Percentiles rank a stretch among this genome's conserved stretches.
Conservation (phyloP, 2,888 invertebrate genomes). For the Drosophila robusta region DNA sequence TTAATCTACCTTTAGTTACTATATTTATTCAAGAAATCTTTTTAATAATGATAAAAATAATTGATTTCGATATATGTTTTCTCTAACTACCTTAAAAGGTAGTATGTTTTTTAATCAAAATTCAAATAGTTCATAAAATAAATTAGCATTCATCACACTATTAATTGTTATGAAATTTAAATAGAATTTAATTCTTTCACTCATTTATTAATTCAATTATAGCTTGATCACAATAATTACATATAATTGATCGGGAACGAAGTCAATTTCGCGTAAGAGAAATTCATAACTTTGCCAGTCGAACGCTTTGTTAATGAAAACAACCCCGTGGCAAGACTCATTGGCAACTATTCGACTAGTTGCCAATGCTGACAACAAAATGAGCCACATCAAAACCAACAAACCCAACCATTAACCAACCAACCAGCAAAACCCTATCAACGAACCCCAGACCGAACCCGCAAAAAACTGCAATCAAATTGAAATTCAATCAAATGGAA, state of each 20-base stretch:
- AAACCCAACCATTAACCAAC: slow-evolving; percentile 49
- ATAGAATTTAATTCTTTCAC: not conserved
- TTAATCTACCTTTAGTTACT: too few relatives aligned
- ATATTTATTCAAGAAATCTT: too few relatives aligned
- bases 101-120: too few relatives aligned
- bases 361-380: slow-evolving; percentile 40
- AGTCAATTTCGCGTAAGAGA: slow-evolving; percentile 10
- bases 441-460: slow-evolving; percentile 10
- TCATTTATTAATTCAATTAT: not conserved
- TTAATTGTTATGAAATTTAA: too few relatives aligned
- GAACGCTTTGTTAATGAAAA: slow-evolving; percentile 13
- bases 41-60: too few relatives aligned
- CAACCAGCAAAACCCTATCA: slow-evolving; percentile 23
- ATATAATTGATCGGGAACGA: slow-evolving; percentile 13
- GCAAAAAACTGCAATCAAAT: slow-evolving; percentile 68
- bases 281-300: slow-evolving; percentile 25
- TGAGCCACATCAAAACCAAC: slow-evolving; percentile 54
- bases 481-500: slow-evolving; percentile 74
- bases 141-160: too few relatives aligned
- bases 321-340: slow-evolving; percentile 5
- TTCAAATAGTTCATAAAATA: not conserved
- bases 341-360: slow-evolving; percentile 6
- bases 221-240: slow-evolving; percentile 20
- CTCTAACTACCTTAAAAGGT: too few relatives aligned
- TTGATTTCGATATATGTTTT: too few relatives aligned